Conservation (phyloP, 2,113 vertebrate species). For the Rhizomys pruinosus region DNA sequence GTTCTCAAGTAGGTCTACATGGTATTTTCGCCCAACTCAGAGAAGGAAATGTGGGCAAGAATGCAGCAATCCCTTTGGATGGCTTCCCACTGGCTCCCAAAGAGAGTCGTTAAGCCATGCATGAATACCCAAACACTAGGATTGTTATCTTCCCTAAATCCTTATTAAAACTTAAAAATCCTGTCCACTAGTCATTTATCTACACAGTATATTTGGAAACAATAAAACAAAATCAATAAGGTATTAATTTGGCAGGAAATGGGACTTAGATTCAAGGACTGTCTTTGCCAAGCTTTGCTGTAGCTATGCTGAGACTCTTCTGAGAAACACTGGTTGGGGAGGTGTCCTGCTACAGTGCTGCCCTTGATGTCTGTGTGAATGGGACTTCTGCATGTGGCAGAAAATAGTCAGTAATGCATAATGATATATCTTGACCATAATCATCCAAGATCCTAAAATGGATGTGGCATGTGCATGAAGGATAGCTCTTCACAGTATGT, state of each 20-base stretch:
- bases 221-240: conserved; percentile 61
- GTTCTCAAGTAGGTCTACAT: conserved; percentile 11
- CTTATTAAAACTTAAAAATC: conserved; percentile 60
- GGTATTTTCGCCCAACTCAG: conserved; percentile 61
- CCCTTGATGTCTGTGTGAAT: background rate
- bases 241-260: conserved; percentile 12
- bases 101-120: conserved; percentile 60
- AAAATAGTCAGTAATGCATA: background rate
- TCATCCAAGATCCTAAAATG: background rate
- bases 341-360: background rate
- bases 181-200: conserved; percentile 54
- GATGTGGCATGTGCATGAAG: background rate
- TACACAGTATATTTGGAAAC: conserved; percentile 67
- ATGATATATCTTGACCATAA: background rate
- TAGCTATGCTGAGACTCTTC: background rate
- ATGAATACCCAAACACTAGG: conserved; percentile 65
- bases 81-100: conserved; percentile 57
- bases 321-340: too few relatives aligned
- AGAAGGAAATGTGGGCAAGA: conserved; percentile 61
- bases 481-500: background rate
- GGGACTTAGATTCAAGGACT: conserved; percentile 25
- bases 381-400: background rate
- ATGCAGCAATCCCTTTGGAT: conserved; percentile 51
- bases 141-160: conserved; percentile 64
- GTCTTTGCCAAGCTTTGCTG: background rate